Base-by-base conservation (phyloP, 2,797 vertebrate species). In the Sphenodon punctatus region DNA sequence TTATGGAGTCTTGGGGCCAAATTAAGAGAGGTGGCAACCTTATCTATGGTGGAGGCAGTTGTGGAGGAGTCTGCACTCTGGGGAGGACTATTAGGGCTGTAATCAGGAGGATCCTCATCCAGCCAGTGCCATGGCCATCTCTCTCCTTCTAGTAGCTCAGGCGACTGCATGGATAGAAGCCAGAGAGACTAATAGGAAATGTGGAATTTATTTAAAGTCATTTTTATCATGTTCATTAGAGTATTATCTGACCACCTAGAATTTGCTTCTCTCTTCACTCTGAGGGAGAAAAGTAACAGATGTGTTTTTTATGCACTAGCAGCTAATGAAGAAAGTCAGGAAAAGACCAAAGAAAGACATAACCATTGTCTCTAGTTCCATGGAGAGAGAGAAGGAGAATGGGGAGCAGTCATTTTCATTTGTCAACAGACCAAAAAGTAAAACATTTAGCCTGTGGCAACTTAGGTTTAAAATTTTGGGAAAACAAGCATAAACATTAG, bases 381-480 rank as follows among this genome's bases (percentile, higher is more conserved):
- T 22, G 68, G 59, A 66, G 73, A 86, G 76, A 1, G 41, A 78
- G 66, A 61, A 76, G n/a, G 64, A 65, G 30, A 48, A 77, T 41
- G 75, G 70, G 43, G 74, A 85, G 55, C 59, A 69, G 74, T 53
- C 0, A 76, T 85, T 82, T 90, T 81, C 0, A 0, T 88, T 89
- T 87, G 75, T 71, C 75, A 87, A 64, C 43, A 75, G 46, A 70
- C 72, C 85, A 85, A 82, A 85, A 86, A 0, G 43, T 45, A 78
- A 84, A 77, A 49, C 58, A 46, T 58, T 67, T 83, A 67, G 63
- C 70, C 83, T 84, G 63, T 56, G 88, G 80, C 76, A 87, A 84
- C 83, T 87, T 66, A 66, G 58, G 85, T 88, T 81, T 82, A 87
- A 71, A 59, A 13, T 13, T 59, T 46, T 46, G 46, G 45, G 7